Evolutionary conservation across 1,140 invertebrate genomes (phyloP).

Genomic region (Mizuhopecten yessoensis): DNA sequence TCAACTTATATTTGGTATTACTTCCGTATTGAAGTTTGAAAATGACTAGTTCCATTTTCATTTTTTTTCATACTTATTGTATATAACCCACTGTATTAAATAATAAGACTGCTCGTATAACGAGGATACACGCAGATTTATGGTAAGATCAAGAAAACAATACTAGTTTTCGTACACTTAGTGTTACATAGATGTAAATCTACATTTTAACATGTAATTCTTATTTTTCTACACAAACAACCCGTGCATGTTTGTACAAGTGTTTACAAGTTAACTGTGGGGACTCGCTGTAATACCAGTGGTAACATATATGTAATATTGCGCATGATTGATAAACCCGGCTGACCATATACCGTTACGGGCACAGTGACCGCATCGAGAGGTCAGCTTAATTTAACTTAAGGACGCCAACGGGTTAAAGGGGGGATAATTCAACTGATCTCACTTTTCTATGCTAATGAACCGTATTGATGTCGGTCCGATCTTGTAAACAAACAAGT

Average conservation of each 20-base stretch:
- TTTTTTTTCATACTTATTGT: too few species aligned
- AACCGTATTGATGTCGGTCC: background rate
- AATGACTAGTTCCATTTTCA: too few species aligned
- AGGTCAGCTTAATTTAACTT: background rate
- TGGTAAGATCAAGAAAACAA: too few species aligned
- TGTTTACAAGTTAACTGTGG: background rate
- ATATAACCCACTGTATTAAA: too few species aligned
- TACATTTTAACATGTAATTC: too few species aligned
- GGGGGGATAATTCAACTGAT: background rate
- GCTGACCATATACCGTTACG: too few species aligned
- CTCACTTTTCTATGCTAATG: background rate
- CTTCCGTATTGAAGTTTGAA: too few species aligned
- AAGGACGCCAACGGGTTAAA: constrained; percentile 31
- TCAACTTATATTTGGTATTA: too few species aligned
- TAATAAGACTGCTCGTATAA: too few species aligned
- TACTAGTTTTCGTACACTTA: too few species aligned
- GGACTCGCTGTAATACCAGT: background rate
- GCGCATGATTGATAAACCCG: background rate
- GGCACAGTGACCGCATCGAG: background rate
- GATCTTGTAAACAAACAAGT: constrained; percentile 33
- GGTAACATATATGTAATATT: constrained; percentile 23
- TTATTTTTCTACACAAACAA: background rate
- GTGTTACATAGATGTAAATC: too few species aligned
- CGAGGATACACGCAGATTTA: too few species aligned
- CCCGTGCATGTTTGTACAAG: background rate